Evolutionary conservation across 2,888 invertebrate genomes (phyloP).

Genomic region (Melanargia galathea): DNA sequence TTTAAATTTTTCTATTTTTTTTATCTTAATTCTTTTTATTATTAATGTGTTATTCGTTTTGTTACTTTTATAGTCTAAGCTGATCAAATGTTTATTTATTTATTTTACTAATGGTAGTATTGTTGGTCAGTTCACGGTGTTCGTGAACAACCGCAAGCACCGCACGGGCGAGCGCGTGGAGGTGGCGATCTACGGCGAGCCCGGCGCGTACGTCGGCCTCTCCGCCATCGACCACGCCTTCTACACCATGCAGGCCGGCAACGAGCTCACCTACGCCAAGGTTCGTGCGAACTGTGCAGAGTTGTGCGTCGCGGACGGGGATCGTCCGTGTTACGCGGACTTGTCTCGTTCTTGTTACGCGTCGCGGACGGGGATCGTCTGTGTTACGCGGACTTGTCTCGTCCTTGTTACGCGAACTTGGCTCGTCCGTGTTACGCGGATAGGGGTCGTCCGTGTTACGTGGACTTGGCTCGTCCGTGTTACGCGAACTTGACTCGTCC

Average conservation of each 20-base stretch:
- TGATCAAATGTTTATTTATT: too few relatives aligned
- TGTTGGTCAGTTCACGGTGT: conserved; percentile 86
- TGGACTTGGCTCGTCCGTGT: conserved; percentile 70
- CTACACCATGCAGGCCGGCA: conserved; percentile 96
- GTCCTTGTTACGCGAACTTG: conserved; percentile 50
- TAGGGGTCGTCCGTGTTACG: too few relatives aligned
- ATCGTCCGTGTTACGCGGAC: not conserved
- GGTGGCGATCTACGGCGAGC: conserved; percentile 95
- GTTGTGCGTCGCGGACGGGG: not conserved
- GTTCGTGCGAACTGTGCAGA: conserved; percentile 58
- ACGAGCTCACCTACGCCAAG: conserved; percentile 93
- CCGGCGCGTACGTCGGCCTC: conserved; percentile 96
- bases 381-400: too few relatives aligned
- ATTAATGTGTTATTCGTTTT: too few relatives aligned
- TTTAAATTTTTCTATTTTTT: not conserved
- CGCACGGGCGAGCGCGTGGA: conserved; percentile 96
- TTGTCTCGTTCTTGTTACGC: too few relatives aligned
- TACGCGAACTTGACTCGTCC: conserved; percentile 88
- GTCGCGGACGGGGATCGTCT: too few relatives aligned
- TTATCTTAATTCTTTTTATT: too few relatives aligned
- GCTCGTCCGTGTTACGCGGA: conserved; percentile 86
- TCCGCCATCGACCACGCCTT: conserved; percentile 95
- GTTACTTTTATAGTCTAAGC: too few relatives aligned
- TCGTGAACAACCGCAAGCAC: conserved; percentile 95
- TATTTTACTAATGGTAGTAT: not conserved